phyloP scores from a whole-genome alignment of 2,797 vertebrate genomes.

The Mus spretus region DNA sequence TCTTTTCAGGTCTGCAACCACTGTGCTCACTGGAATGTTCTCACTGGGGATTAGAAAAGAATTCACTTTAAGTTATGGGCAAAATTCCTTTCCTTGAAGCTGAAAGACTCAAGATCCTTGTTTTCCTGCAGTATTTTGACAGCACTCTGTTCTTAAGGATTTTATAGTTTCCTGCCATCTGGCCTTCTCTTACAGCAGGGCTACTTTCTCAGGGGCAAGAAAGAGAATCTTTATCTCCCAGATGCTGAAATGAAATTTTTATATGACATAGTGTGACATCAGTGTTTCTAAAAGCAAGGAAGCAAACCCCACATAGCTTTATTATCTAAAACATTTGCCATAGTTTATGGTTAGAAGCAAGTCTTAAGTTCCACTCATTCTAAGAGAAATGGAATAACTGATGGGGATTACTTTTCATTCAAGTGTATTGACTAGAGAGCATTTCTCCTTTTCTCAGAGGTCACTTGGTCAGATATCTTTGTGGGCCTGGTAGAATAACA shows the following conservation, averaged over 20 bases:
- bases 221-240: conserved; percentile 18
- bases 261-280: conserved; percentile 22
- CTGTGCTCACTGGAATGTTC: conserved; percentile 47
- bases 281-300: background rate
- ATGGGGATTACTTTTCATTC: background rate
- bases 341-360: conserved; percentile 54
- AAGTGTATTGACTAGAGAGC: conserved; percentile 7
- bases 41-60: conserved; percentile 56
- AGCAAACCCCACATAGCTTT: background rate
- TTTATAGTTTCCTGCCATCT: conserved; percentile 41
- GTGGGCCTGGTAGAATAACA: conserved; percentile 37
- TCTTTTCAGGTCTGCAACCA: conserved; percentile 44
- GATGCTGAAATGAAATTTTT: conserved; percentile 46
- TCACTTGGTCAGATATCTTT: conserved; percentile 1
- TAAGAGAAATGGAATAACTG: background rate
- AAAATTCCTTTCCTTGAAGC: conserved; percentile 59
- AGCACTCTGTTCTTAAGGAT: background rate
- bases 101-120: conserved; percentile 12
- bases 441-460: conserved; percentile 59
- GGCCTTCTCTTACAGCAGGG: conserved; percentile 59
- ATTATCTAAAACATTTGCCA: background rate
- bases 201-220: conserved; percentile 37
- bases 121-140: conserved; percentile 47
- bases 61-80: conserved; percentile 11
- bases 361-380: conserved; percentile 11